Evolutionary conservation across 1,140 invertebrate species (phyloP), one percentile per base, ranked within the genome.

Genomic region (Plutomurus gul): DNA sequence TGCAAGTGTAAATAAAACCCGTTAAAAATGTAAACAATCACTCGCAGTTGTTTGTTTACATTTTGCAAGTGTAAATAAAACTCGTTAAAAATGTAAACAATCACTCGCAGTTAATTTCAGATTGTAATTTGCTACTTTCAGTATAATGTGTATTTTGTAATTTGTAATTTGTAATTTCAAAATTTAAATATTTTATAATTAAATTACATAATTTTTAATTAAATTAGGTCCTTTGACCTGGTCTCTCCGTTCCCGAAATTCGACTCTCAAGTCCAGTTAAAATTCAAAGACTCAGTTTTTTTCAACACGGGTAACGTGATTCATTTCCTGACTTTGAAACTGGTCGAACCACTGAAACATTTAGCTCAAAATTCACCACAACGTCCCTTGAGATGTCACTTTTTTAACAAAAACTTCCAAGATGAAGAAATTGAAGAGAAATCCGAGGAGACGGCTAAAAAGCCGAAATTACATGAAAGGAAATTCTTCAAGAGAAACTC

Each of bases 261-360:
- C 84, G 87, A 89, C 76, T 89, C 91, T 4, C 85, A 87, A 20
- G 88, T 91, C 13, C 89, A 90, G 82, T 85, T 92, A 56, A 91
- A 91, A 84, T 88, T 89, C 74, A 88, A 90, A 84, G 90, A 91
- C 76, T 88, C 90, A 60, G 90, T 92, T 39, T 88, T 93, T 11
- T 87, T 93, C 20, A 93, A 93, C 83, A 92, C 92, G 5, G 92
- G 92, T 16, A 92, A 92, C 84, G 92, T 92, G 81, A 86, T 93
- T 25, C 90, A 92, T 76, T 89, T 91, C 20, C 85, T 93, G 78
- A 81, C 72, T 49, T 83, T 77, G 22, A 72, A 78, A 18, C 20
- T 77, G 16, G 7, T 74, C 0, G 56, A 72, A 33, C 82, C 81
- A 13, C 18, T 40, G 6, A 76, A 60, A 4, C 47, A 75, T 47